A percentile compares a stretch with the other conserved stretches of the same genome.
These are phyloP conservation scores for Parapristionchus giblindavisi DNA, from an alignment of 2,888 invertebrate genomes.

Conservation along the genomic window DNA sequence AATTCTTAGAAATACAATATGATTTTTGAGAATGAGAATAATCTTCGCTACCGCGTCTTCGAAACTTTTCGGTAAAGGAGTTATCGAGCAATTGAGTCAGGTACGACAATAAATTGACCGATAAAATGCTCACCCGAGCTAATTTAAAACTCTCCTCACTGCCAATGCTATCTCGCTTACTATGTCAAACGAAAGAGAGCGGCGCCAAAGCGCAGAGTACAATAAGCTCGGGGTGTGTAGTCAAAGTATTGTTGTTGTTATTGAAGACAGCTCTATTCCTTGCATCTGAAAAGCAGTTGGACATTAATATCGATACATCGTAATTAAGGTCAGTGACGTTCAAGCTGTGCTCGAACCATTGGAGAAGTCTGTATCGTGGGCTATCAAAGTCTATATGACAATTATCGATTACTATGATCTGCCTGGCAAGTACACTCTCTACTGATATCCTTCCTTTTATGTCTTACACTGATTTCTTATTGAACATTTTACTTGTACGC, in stretches of 20 bases:
- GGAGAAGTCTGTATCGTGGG: conserved; percentile 1
- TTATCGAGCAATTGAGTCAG: conserved; percentile 49
- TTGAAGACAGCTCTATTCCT: too few relatives aligned
- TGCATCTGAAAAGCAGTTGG: too few relatives aligned
- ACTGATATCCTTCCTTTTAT: too few relatives aligned
- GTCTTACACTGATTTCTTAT: too few relatives aligned
- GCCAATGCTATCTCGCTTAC: too few relatives aligned
- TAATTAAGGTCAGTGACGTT: conserved; percentile 24
- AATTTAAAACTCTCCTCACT: not conserved
- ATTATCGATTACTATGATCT: conserved; percentile 33
- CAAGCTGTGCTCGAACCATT: conserved; percentile 2
- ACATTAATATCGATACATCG: too few relatives aligned
- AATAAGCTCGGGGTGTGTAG: too few relatives aligned
- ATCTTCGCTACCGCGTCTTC: conserved; percentile 46
- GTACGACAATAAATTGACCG: conserved; percentile 24
- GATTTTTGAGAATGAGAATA: conserved; percentile 43
- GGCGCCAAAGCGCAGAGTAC: too few relatives aligned
- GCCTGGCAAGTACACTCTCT: conserved; percentile 19
- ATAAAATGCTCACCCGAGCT: not conserved
- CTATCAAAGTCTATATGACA: conserved; percentile 8
- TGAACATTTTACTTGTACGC: too few relatives aligned
- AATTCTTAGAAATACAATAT: not conserved
- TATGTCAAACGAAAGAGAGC: too few relatives aligned
- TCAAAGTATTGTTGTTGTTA: too few relatives aligned
- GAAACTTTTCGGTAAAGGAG: conserved; percentile 48